A percentile compares a stretch with the other conserved stretches of the same genome.
These are phyloP conservation scores for Stegophylla sp. DNA, from an alignment of 2,888 invertebrate genomes.

Conservation along the genomic window DNA sequence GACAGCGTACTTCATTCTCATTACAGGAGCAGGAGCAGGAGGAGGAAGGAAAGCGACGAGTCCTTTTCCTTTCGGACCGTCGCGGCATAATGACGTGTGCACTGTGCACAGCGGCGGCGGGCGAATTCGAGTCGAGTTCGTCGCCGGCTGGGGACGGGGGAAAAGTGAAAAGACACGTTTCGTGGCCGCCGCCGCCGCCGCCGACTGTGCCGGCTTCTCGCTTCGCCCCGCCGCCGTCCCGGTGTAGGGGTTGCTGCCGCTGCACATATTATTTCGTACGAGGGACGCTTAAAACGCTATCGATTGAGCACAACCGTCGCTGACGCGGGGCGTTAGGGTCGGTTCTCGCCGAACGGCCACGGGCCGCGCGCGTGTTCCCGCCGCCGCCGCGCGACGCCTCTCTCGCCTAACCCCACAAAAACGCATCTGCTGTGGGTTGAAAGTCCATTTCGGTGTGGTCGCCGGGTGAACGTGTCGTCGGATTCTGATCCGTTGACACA, in stretches of 20 bases:
- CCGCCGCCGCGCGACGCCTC: slow-evolving; percentile 26
- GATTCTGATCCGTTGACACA: slow-evolving; percentile 6
- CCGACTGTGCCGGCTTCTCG: slow-evolving; percentile 3
- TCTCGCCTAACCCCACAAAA: slow-evolving; percentile 37
- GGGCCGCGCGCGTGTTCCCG: slow-evolving; percentile 45
- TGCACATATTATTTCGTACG: too few relatives aligned
- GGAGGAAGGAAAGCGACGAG: too few relatives aligned
- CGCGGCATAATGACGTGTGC: too few relatives aligned
- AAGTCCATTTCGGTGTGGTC: slow-evolving; percentile 57
- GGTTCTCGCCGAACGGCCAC: slow-evolving; percentile 32
- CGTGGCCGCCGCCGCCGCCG: background rate
- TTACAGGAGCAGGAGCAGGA: too few relatives aligned
- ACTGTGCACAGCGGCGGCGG: background rate
- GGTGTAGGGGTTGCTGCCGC: background rate
- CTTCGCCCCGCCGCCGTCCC: too few relatives aligned
- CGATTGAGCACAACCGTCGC: slow-evolving; percentile 43
- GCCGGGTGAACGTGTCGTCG: slow-evolving; percentile 55
- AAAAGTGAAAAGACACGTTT: slow-evolving; percentile 43
- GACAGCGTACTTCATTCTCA: too few relatives aligned
- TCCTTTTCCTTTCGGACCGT: too few relatives aligned
- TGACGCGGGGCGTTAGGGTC: slow-evolving; percentile 25
- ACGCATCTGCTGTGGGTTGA: slow-evolving; percentile 35
- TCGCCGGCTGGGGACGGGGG: background rate
- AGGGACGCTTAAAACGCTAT: slow-evolving; percentile 49
- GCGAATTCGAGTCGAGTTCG: slow-evolving; percentile 4